Base-by-base conservation (phyloP, 2,888 invertebrate species). In the Acrobasis suavella region DNA sequence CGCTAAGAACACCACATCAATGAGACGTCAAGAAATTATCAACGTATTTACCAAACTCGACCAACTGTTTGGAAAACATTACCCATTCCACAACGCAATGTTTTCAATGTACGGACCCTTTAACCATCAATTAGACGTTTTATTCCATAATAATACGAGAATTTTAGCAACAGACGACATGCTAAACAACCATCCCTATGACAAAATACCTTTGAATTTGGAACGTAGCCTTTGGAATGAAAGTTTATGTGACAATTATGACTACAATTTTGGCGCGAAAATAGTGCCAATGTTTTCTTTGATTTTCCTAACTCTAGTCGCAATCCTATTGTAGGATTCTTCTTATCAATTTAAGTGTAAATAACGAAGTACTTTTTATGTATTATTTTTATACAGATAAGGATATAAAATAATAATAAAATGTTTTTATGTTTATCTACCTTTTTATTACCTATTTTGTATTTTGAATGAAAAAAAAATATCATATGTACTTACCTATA, bases 91-190 rank as follows among this genome's bases (percentile, higher is more conserved):
- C 15, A 94, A 93, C 0, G 92, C 93, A 0, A 93, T 95, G 67
- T 96, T 96, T 72, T 94, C 95, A 0, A 89, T 97, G 85, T 96
- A 94, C 68, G 96, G 95, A 0, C 82, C 93, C 0, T 96, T 94
- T 72, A 95, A 96, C 69, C 94, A 93, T 50, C 82, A 93, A 66
- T 85, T 86, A 22, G 92, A 96, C 75, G 86, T 97, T 0, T 83
- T 97, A 50, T 97, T 97, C 74, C 94, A 94, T 66, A 94, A 94
- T 73, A 91, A 87, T 10, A 94, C 94, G 0, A 86, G 80, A 66
- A 78, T 63, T 58, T 70, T 93, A 42, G 80, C 78, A 0, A 83
- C 88, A 0, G 75, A 78, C 9, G 71, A 71, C 7, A 78, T 86
- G 62, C 77, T 91, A 32, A 70, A 72, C 51, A 83, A 70, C 52